Percentiles rank a stretch among this genome's conserved stretches.
Conservation (phyloP, 2,888 invertebrate genomes). For the Rapana venosa region DNA sequence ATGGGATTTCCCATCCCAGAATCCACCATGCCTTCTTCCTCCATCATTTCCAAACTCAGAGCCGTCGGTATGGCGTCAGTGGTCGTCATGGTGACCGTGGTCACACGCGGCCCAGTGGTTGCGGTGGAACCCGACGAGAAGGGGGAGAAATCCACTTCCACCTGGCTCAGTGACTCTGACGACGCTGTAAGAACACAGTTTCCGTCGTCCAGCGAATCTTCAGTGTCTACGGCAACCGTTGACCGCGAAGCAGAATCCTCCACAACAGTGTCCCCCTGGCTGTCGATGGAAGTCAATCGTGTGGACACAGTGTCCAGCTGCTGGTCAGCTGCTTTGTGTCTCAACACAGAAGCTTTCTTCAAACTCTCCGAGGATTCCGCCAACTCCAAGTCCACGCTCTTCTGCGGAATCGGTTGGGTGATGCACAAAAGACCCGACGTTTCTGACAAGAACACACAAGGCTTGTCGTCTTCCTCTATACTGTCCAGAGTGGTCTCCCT, state of each 20-base stretch:
- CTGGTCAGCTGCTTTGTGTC: background rate
- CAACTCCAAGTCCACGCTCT: background rate
- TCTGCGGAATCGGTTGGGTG: background rate
- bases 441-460: background rate
- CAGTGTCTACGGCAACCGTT: background rate
- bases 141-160: background rate
- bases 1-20: constrained; percentile 26
- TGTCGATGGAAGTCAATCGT: background rate
- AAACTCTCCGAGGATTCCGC: background rate
- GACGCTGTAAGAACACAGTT: background rate
- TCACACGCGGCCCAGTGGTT: constrained; percentile 29
- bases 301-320: background rate
- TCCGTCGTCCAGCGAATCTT: background rate
- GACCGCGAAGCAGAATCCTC: background rate
- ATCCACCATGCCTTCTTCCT: constrained; percentile 38
- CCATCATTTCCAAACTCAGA: constrained; percentile 42
- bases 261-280: background rate
- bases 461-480: background rate
- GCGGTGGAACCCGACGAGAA: background rate
- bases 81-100: constrained; percentile 41
- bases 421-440: constrained; percentile 11
- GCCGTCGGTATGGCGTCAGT: constrained; percentile 30
- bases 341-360: background rate
- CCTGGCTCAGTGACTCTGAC: background rate
- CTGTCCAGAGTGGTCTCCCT: background rate